These are phyloP conservation scores for Scomber japonicus DNA, from an alignment of 2,113 vertebrate genomes.

Conservation along the genomic window DNA sequence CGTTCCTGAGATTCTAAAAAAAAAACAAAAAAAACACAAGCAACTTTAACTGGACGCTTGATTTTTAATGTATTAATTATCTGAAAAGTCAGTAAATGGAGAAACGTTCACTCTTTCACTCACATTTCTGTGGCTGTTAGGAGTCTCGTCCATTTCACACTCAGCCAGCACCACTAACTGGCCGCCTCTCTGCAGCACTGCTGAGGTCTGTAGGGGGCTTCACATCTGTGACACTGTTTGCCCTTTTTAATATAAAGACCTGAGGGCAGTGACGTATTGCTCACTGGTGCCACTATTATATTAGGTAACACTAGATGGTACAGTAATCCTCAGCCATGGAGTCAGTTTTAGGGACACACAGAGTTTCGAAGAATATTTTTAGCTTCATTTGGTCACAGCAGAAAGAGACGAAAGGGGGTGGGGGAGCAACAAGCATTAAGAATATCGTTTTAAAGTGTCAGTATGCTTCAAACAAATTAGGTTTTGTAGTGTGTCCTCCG, in stretches of 20 bases:
- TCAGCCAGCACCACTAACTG: conserved; percentile 27
- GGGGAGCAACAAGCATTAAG: not conserved
- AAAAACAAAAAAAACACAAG: conserved; percentile 1
- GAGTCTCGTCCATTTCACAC: conserved; percentile 14
- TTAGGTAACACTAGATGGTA: conserved; percentile 32
- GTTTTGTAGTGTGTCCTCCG: too few relatives aligned
- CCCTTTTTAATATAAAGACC: conserved; percentile 41
- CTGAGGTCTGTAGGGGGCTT: conserved; percentile 48
- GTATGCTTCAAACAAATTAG: not conserved
- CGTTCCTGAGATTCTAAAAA: conserved; percentile 25
- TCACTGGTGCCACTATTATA: conserved; percentile 19
- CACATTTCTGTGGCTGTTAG: conserved; percentile 9
- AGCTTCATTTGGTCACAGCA: not conserved
- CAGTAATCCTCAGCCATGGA: conserved; percentile 25
- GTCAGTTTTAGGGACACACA: conserved; percentile 7
- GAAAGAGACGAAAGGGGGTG: not conserved
- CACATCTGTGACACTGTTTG: conserved; percentile 43
- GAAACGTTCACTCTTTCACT: not conserved
- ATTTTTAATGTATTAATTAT: conserved; percentile 7
- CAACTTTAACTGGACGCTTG: not conserved
- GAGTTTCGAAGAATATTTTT: conserved; percentile 18
- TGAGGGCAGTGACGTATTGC: conserved; percentile 22
- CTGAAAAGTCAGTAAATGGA: not conserved
- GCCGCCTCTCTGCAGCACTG: conserved; percentile 27
- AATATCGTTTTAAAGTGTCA: not conserved